These are phyloP conservation scores for Cairina moschata DNA, from an alignment of 2,113 vertebrate species.

Conservation along the genomic window DNA sequence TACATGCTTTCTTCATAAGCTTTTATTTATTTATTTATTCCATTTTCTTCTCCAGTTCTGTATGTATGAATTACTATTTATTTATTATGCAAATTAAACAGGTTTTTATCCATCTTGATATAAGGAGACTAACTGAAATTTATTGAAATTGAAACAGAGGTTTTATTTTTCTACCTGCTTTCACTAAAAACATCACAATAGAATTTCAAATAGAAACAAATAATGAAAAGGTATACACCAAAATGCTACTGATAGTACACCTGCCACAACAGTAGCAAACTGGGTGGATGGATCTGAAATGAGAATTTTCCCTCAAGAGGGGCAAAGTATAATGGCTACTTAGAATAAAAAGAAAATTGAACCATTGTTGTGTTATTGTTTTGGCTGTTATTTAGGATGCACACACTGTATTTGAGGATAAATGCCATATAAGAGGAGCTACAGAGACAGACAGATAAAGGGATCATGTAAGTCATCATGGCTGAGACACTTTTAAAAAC, in stretches of 20 bases:
- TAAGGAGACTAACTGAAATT: neutral
- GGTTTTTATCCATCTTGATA: neutral
- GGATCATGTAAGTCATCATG: neutral
- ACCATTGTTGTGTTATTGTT: neutral
- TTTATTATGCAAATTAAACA: neutral
- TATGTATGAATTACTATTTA: neutral
- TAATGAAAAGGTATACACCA: neutral
- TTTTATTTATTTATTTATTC: neutral
- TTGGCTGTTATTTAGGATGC: neutral
- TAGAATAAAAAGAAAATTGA: neutral
- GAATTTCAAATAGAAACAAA: neutral
- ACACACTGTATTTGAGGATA: neutral
- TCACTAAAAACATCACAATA: neutral
- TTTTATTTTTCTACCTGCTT: neutral
- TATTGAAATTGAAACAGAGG: neutral
- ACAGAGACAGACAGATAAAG: neutral
- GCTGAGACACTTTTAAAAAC: neutral
- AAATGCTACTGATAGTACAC: neutral
- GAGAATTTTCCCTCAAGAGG: fast-evolving
- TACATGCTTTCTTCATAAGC: neutral
- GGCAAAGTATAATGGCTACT: neutral
- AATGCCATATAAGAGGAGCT: neutral
- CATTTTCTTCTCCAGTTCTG: neutral
- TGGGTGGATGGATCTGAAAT: neutral
- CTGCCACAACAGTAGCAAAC: neutral